A percentile compares a stretch with the other conserved stretches of the same genome.
Conservation (phyloP, 2,113 vertebrate species). For the Fregetta grallaria region DNA sequence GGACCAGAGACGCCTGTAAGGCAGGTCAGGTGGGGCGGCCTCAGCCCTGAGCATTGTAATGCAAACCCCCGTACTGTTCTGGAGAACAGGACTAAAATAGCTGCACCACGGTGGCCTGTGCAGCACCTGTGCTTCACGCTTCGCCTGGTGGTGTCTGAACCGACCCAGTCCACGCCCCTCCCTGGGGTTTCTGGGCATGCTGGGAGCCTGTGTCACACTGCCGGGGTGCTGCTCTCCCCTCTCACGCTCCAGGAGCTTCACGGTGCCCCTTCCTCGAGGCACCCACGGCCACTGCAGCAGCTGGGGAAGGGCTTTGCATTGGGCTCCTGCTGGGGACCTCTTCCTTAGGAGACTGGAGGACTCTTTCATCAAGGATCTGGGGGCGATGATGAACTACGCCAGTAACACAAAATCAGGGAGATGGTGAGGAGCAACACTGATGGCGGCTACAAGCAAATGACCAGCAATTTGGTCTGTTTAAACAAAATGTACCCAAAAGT, state of each 20-base stretch:
- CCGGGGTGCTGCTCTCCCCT: not conserved
- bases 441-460: not conserved
- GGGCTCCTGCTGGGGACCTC: not conserved
- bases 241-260: not conserved
- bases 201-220: not conserved
- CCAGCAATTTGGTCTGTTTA: not conserved
- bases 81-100: not conserved
- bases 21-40: not conserved
- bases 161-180: not conserved
- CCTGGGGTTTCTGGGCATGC: not conserved
- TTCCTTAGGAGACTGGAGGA: not conserved
- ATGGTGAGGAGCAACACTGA: not conserved
- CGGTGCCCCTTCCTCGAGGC: not conserved
- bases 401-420: not conserved
- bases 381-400: rapidly evolving
- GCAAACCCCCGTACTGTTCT: not conserved
- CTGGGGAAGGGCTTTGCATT: not conserved
- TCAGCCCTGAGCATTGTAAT: not conserved
- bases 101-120: too few relatives aligned
- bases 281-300: not conserved
- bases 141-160: not conserved
- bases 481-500: not conserved
- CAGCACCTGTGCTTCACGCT: too few relatives aligned
- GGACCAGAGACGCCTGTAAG: not conserved
- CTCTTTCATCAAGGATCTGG: not conserved